Conservation (phyloP, 2,888 invertebrate species). For the Hypercompe scribonia region DNA sequence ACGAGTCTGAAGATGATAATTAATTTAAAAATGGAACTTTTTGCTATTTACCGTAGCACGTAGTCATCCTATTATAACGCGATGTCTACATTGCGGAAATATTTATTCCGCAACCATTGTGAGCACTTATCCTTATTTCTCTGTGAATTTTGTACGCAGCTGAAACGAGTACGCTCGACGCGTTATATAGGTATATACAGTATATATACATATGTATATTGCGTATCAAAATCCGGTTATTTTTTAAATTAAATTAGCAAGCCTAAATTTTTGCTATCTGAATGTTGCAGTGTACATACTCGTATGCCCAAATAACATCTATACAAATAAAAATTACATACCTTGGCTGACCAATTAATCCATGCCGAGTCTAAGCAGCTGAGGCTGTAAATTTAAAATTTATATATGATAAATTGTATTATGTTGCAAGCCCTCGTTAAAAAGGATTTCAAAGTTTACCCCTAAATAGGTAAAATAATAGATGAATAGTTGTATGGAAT, state of each 20-base stretch:
- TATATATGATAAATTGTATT: too few relatives aligned
- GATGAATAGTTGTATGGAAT: not conserved
- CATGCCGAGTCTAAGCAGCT: too few relatives aligned
- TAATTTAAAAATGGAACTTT: not conserved
- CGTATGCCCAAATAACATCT: not conserved
- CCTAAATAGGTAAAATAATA: not conserved
- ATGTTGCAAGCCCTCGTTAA: too few relatives aligned
- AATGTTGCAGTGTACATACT: not conserved
- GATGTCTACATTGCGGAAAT: conserved; percentile 39
- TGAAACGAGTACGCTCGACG: conserved; percentile 34
- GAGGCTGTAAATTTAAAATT: too few relatives aligned
- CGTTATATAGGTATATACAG: conserved; percentile 29
- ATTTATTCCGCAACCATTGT: conserved; percentile 48
- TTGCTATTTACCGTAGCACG: not conserved
- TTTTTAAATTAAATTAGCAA: not conserved
- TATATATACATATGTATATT: conserved; percentile 35
- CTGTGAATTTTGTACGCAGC: conserved; percentile 51
- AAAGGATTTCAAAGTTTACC: not conserved
- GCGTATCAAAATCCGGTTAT: conserved; percentile 1
- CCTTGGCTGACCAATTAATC: too few relatives aligned
- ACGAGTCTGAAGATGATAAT: too few relatives aligned
- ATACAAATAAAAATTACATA: too few relatives aligned
- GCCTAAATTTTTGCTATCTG: not conserved
- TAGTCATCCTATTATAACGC: conserved; percentile 37
- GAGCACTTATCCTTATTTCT: conserved; percentile 49